Conservation (phyloP, 2,113 vertebrate species). For the Brachionichthys hirsutus region DNA sequence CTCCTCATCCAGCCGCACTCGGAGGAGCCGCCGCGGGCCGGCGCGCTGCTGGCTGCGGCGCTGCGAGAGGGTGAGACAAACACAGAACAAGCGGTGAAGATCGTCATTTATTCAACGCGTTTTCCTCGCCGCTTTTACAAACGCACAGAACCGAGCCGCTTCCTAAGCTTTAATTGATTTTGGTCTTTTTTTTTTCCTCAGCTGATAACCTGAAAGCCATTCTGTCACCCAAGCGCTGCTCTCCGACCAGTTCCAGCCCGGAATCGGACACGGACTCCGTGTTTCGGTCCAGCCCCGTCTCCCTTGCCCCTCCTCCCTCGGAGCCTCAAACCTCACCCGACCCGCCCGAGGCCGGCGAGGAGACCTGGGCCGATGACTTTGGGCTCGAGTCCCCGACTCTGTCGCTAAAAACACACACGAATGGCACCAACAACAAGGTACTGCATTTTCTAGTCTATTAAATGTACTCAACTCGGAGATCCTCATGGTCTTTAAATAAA, state of each 20-base stretch:
- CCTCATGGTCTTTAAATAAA: neutral
- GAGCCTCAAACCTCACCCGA: constrained; percentile 21
- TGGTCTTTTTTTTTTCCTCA: constrained; percentile 4
- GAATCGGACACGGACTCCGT: constrained; percentile 40
- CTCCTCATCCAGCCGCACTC: constrained; percentile 84
- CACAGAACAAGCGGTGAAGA: neutral
- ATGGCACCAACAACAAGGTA: constrained; percentile 62
- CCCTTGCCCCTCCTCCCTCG: constrained; percentile 4
- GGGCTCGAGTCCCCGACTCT: constrained; percentile 21
- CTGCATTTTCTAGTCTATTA: neutral
- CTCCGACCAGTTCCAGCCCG: constrained; percentile 12
- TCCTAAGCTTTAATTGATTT: no score
- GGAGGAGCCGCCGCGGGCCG: constrained; percentile 84
- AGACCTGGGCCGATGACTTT: constrained; percentile 12
- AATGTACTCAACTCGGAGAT: neutral
- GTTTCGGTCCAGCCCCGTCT: constrained; percentile 19
- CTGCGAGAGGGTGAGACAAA: constrained; percentile 84
- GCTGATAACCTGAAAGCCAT: constrained; percentile 66
- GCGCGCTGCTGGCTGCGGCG: constrained; percentile 82
- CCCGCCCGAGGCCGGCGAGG: constrained; percentile 23
- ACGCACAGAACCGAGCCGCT: no score
- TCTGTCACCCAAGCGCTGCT: constrained; percentile 38
- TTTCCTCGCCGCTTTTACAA: no score
- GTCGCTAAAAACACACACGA: constrained; percentile 7
- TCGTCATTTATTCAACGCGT: neutral